Evolutionary conservation across 2,888 invertebrate species (phyloP).

Genomic region (Nemoura dubitans): DNA sequence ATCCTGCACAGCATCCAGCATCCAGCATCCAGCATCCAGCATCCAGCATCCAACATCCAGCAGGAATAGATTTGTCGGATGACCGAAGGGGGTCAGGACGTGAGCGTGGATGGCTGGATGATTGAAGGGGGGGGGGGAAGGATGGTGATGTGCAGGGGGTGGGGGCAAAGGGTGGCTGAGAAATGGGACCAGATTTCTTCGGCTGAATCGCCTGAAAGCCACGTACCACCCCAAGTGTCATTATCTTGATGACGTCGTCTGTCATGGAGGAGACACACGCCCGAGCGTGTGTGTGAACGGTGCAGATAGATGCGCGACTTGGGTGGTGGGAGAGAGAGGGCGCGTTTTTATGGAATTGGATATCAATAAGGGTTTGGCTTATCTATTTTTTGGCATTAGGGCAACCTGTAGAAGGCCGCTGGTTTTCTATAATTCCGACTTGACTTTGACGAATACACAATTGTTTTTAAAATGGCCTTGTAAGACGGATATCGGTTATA

Average conservation of each 20-base stretch:
- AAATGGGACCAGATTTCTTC: conserved; percentile 35
- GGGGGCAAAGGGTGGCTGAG: conserved; percentile 29
- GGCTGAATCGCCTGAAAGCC: conserved; percentile 18
- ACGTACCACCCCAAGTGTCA: conserved; percentile 39
- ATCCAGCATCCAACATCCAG: no score
- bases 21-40: no score
- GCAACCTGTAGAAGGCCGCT: not conserved
- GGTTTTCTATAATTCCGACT: not conserved
- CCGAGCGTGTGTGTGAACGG: conserved; percentile 36
- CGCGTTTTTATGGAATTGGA: conserved; percentile 41
- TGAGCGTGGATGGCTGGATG: not conserved
- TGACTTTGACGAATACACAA: no score
- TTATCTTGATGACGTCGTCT: conserved; percentile 40
- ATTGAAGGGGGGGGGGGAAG: not conserved
- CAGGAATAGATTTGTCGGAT: conserved; percentile 46
- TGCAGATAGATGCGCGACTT: conserved; percentile 35
- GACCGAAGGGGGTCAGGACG: conserved; percentile 33
- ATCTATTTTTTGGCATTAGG: not conserved
- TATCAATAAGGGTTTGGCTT: conserved; percentile 35
- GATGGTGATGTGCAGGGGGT: no score
- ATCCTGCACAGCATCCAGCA: no score
- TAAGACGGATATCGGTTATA: no score
- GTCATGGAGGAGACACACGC: conserved; percentile 30
- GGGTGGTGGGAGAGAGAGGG: conserved; percentile 26
- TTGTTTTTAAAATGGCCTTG: no score